Conservation (phyloP, 1,140 invertebrate genomes). For the Arctopsyche grandis region DNA sequence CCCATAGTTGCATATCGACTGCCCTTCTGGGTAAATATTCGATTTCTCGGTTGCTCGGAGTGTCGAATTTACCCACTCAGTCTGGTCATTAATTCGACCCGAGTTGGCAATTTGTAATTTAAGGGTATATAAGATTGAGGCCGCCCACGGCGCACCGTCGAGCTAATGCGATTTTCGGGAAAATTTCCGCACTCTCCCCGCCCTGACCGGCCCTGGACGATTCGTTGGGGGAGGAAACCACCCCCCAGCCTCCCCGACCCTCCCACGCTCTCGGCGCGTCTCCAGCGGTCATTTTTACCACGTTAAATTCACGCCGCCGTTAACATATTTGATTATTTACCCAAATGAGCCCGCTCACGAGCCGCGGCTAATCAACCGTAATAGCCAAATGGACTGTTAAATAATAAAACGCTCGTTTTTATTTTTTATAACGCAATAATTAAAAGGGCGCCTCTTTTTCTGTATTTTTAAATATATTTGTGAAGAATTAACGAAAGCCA, state of each 20-base stretch:
- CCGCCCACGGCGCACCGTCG: constrained; percentile 16
- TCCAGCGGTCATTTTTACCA: constrained; percentile 30
- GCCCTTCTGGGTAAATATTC: constrained; percentile 5
- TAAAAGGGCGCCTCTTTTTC: background rate
- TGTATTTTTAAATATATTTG: no score
- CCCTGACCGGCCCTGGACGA: background rate
- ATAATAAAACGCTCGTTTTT: constrained; percentile 24
- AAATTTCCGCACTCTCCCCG: background rate
- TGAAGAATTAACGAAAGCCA: no score
- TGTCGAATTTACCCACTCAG: constrained; percentile 1
- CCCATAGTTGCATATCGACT: background rate
- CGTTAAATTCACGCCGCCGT: constrained; percentile 25
- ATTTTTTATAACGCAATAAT: background rate
- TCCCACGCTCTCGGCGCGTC: background rate
- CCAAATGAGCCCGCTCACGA: constrained; percentile 28
- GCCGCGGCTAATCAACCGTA: constrained; percentile 28
- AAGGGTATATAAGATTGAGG: constrained; percentile 42
- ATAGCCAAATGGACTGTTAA: constrained; percentile 34
- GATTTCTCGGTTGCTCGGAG: background rate
- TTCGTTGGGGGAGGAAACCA: background rate
- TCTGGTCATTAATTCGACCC: constrained; percentile 19
- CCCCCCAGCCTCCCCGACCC: background rate
- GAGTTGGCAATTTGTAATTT: constrained; percentile 40
- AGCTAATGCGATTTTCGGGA: constrained; percentile 34
- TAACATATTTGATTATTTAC: constrained; percentile 39